Evolutionary conservation across 2,888 invertebrate species (phyloP).

Genomic region (Phyllotreta striolata): DNA sequence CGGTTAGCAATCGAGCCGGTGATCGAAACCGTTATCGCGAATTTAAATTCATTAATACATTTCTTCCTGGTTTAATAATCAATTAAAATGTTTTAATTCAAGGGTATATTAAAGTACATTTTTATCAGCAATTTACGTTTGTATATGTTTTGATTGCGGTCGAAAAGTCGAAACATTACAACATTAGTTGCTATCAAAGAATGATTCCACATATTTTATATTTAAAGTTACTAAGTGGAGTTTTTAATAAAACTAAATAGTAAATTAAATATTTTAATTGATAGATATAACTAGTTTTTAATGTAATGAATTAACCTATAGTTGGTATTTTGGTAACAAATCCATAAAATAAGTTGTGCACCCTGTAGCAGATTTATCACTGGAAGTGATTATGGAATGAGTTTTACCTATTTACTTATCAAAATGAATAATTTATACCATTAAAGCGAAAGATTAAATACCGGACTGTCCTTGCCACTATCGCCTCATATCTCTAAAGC

Average conservation of each 20-base stretch:
- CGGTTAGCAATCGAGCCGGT: too few relatives aligned
- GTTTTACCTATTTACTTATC: conserved; percentile 52
- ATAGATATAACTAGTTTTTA: too few relatives aligned
- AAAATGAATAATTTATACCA: conserved; percentile 50
- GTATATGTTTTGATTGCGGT: conserved; percentile 1
- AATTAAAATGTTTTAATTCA: conserved; percentile 24
- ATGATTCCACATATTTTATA: too few relatives aligned
- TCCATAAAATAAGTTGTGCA: not conserved
- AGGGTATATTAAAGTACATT: conserved; percentile 19
- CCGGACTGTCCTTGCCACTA: conserved; percentile 58
- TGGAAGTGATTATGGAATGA: conserved; percentile 57
- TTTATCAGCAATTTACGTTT: conserved; percentile 13
- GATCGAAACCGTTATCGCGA: too few relatives aligned
- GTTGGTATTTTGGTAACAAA: not conserved
- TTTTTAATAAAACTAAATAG: too few relatives aligned
- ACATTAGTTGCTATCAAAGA: too few relatives aligned
- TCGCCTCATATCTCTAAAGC: conserved; percentile 57
- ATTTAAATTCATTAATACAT: conserved; percentile 22
- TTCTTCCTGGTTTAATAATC: conserved; percentile 26
- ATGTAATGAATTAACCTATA: not conserved
- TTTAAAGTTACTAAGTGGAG: too few relatives aligned
- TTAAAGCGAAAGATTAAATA: conserved; percentile 60
- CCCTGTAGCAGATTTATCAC: conserved; percentile 15
- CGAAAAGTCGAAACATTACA: too few relatives aligned
- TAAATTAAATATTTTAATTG: too few relatives aligned